Conservation (phyloP, 2,797 vertebrate species). For the Premnoplex brunnescens region DNA sequence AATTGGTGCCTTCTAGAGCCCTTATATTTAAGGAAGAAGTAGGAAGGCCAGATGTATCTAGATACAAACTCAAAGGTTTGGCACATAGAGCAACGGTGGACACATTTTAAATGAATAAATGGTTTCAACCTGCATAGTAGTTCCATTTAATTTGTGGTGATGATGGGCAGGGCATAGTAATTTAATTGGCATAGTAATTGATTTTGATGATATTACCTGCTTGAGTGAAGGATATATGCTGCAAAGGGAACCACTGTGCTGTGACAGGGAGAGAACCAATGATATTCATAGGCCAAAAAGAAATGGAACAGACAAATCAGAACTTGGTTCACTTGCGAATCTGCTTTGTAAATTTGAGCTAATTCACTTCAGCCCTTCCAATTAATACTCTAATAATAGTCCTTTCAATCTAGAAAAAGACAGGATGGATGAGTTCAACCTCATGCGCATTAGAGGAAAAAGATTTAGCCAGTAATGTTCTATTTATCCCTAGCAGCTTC, state of each 20-base stretch:
- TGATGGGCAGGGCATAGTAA: not conserved
- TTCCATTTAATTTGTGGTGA: conserved; percentile 24
- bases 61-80: not conserved
- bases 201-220: conserved; percentile 33
- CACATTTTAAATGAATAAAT: not conserved
- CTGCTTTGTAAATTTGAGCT: not conserved
- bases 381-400: not conserved
- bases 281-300: not conserved
- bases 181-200: conserved; percentile 39
- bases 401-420: not conserved
- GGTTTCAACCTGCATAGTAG: not conserved
- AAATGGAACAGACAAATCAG: not conserved
- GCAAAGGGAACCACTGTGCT: not conserved
- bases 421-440: not conserved
- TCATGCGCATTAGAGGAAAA: not conserved
- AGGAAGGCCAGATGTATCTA: not conserved
- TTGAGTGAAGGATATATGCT: conserved; percentile 7
- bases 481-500: not conserved
- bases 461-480: rapidly evolving
- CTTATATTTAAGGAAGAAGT: not conserved
- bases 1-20: not conserved
- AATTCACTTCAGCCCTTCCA: not conserved
- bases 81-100: not conserved
- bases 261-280: not conserved
- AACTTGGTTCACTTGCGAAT: not conserved